Evolutionary conservation across 1,140 invertebrate species (phyloP).

Genomic region (Planococcus citri): DNA sequence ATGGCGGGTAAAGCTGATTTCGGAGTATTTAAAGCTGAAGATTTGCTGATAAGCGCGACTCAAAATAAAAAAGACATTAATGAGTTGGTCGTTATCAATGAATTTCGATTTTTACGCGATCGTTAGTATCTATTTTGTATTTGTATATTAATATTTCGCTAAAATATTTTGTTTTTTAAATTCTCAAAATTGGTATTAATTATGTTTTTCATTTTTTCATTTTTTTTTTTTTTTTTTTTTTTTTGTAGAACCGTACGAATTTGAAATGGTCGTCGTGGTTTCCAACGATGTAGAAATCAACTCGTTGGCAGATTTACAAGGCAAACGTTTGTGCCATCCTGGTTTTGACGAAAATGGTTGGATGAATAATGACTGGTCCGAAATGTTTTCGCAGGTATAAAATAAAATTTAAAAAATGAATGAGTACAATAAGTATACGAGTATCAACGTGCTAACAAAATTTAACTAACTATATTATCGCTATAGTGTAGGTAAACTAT

Average conservation of each 20-base stretch:
- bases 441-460: not conserved
- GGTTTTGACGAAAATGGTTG: constrained; percentile 36
- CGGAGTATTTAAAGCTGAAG: constrained; percentile 65
- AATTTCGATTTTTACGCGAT: constrained; percentile 41
- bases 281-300: constrained; percentile 42
- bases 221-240: no score
- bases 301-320: constrained; percentile 45
- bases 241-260: constrained; percentile 37
- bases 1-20: constrained; percentile 61
- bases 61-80: constrained; percentile 43
- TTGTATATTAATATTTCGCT: not conserved
- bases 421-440: no score
- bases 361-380: constrained; percentile 46
- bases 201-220: not conserved
- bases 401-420: no score
- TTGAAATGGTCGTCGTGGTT: constrained; percentile 56
- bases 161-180: not conserved
- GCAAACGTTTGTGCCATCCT: constrained; percentile 60
- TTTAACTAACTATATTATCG: no score
- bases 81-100: constrained; percentile 47
- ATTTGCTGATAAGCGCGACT: constrained; percentile 45
- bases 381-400: constrained; percentile 50
- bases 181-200: not conserved
- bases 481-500: no score
- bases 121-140: constrained; percentile 5